Conservation (phyloP, 2,797 vertebrate species). For the Picus viridis region DNA sequence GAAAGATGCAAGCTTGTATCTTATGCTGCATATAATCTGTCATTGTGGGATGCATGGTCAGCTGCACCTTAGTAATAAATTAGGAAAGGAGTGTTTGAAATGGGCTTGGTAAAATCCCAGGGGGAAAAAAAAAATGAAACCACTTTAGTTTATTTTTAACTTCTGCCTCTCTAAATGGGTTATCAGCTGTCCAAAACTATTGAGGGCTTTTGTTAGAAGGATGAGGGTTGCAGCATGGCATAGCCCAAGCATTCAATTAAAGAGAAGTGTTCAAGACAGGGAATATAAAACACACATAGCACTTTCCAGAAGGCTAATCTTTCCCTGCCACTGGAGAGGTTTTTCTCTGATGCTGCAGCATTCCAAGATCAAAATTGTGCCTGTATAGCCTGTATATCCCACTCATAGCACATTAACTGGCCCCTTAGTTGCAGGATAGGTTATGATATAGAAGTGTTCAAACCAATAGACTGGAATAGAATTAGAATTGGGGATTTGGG, state of each 20-base stretch:
- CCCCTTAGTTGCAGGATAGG: not conserved
- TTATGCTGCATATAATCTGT: not conserved
- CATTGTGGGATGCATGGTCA: not conserved
- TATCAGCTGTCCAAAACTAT: not conserved
- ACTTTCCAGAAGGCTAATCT: not conserved
- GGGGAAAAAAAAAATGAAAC: too few relatives aligned
- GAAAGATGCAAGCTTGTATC: not conserved
- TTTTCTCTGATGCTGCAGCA: not conserved
- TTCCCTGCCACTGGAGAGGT: not conserved
- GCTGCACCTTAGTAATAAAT: not conserved
- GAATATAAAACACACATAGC: fast-evolving
- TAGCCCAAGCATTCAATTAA: not conserved
- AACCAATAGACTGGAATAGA: not conserved
- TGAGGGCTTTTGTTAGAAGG: not conserved
- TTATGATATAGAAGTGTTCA: not conserved
- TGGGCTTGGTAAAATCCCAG: not conserved
- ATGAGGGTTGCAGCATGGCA: not conserved
- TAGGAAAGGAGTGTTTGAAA: not conserved
- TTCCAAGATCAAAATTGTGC: not conserved
- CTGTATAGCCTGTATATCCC: not conserved
- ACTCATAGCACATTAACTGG: not conserved
- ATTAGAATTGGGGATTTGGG: too few relatives aligned
- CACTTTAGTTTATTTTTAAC: not conserved
- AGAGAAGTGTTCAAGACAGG: not conserved
- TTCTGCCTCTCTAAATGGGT: not conserved